phyloP scores from a whole-genome alignment of 2,888 invertebrate species.

The Hyppa rectilinea region DNA sequence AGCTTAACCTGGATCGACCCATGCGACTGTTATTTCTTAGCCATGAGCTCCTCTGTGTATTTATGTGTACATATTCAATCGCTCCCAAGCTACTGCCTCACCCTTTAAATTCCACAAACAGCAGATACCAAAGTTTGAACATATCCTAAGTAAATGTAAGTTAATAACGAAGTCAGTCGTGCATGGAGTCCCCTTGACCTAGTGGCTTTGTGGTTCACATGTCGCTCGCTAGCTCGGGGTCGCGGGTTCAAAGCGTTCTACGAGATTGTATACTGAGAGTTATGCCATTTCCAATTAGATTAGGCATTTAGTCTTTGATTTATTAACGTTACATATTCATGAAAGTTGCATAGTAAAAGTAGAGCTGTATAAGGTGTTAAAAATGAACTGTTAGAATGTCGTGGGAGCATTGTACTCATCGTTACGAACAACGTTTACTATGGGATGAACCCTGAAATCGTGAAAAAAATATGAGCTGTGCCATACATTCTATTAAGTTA shows the following conservation, averaged over 20 bases:
- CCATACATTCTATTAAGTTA: too few species aligned
- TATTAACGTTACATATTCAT: background rate
- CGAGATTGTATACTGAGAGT: conserved; percentile 5
- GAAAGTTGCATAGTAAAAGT: background rate
- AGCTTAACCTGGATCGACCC: too few species aligned
- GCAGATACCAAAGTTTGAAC: conserved; percentile 1
- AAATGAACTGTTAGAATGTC: too few species aligned
- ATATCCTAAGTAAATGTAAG: conserved; percentile 34
- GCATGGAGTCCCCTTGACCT: conserved; percentile 55
- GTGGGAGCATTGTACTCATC: too few species aligned
- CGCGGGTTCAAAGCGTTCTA: conserved; percentile 50
- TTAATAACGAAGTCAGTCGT: conserved; percentile 43
- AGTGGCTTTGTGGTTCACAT: conserved; percentile 55
- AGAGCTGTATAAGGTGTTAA: too few species aligned
- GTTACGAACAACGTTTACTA: too few species aligned
- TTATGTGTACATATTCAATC: background rate
- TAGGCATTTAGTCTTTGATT: background rate
- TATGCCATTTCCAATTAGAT: conserved; percentile 31
- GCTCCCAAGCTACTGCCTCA: background rate
- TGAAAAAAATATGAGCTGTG: too few species aligned
- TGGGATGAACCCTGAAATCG: too few species aligned
- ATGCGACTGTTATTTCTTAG: too few species aligned
- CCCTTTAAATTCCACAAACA: conserved; percentile 7
- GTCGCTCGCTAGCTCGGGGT: conserved; percentile 51
- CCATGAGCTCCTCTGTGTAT: too few species aligned